Conservation (phyloP, 2,113 vertebrate genomes). For the Acinonyx jubatus region DNA sequence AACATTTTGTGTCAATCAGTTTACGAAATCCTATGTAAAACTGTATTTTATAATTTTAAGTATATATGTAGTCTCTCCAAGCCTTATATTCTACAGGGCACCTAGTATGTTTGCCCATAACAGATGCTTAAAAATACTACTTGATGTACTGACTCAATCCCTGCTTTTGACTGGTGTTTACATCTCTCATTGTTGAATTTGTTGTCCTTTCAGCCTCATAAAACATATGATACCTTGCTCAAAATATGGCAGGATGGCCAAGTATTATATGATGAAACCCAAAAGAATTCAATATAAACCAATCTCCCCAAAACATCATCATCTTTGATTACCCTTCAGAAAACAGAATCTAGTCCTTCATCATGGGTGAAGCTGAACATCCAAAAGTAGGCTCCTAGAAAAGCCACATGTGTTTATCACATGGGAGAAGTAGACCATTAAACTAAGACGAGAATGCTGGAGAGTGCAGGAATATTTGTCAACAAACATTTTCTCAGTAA, state of each 20-base stretch:
- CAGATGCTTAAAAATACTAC: not conserved
- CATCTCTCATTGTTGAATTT: not conserved
- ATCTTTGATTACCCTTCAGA: slow-evolving; percentile 44
- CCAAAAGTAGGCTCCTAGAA: slow-evolving; percentile 25
- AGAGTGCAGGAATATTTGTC: not conserved
- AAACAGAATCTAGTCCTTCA: not conserved
- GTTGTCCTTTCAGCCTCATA: not conserved
- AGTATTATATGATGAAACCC: not conserved
- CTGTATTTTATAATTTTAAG: not conserved
- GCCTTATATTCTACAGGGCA: not conserved
- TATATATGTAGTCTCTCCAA: not conserved
- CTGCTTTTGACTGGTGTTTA: not conserved
- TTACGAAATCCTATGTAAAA: not conserved
- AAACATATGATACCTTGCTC: not conserved
- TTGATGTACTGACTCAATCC: not conserved
- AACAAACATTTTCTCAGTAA: not conserved
- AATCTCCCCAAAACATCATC: not conserved
- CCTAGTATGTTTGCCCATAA: not conserved
- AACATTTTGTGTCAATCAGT: not conserved
- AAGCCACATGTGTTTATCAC: not conserved
- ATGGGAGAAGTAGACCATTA: not conserved
- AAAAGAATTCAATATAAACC: slow-evolving; percentile 39
- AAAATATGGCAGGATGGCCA: not conserved
- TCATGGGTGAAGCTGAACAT: not conserved
- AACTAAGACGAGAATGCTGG: not conserved